Percentiles rank a stretch among this genome's conserved stretches.
These are phyloP conservation scores for Acleris cristana DNA, from an alignment of 2,888 invertebrate genomes.

Conservation along the genomic window DNA sequence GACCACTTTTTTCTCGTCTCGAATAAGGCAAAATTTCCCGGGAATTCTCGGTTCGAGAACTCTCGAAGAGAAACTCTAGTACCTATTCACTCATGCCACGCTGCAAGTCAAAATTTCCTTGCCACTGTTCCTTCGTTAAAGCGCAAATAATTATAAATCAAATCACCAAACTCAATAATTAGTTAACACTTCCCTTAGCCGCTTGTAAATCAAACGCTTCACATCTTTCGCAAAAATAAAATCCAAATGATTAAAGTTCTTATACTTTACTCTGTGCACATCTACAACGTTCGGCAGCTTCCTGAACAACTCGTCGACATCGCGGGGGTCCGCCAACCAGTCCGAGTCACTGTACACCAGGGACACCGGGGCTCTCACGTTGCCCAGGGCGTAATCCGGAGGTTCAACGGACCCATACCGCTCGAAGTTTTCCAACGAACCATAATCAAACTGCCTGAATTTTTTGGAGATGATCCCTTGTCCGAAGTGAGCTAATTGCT, in stretches of 20 bases:
- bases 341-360: slow-evolving; percentile 82
- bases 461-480: slow-evolving; percentile 68
- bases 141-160: background rate
- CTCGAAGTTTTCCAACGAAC: slow-evolving; percentile 52
- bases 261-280: slow-evolving; percentile 80
- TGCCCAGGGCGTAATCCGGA: slow-evolving; percentile 59
- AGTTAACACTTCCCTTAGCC: slow-evolving; percentile 35
- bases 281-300: slow-evolving; percentile 81
- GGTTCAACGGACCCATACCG: slow-evolving; percentile 58
- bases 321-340: slow-evolving; percentile 84
- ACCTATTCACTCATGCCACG: no score
- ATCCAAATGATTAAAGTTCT: slow-evolving; percentile 72
- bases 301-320: slow-evolving; percentile 79
- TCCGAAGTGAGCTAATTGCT: slow-evolving; percentile 81
- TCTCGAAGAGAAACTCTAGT: no score
- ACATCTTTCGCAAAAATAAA: slow-evolving; percentile 66
- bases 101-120: no score
- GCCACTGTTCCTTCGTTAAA: no score
- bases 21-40: no score
- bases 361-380: slow-evolving; percentile 60
- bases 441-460: slow-evolving; percentile 65
- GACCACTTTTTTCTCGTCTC: no score
- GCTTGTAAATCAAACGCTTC: slow-evolving; percentile 50
- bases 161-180: slow-evolving; percentile 6
- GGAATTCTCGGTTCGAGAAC: no score